A percentile compares a stretch with the other conserved stretches of the same genome.
phyloP scores from a whole-genome alignment of 2,888 invertebrate genomes.

The Nudaria mundana region DNA sequence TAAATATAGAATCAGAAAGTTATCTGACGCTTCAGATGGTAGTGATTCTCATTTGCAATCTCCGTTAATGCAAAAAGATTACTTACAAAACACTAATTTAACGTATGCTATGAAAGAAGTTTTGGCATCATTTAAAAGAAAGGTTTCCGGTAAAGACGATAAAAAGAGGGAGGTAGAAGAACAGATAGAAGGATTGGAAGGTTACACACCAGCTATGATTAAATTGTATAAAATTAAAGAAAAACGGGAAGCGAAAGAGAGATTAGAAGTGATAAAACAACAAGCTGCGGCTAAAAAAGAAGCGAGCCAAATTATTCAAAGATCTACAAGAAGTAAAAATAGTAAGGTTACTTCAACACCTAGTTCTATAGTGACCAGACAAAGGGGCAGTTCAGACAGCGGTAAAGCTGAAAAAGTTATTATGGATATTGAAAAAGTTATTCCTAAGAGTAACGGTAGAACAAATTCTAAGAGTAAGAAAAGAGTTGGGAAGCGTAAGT shows the following conservation, averaged over 20 bases:
- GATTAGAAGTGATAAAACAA: slow-evolving; percentile 48
- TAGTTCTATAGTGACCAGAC: slow-evolving; percentile 35
- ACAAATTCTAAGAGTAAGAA: slow-evolving; percentile 37
- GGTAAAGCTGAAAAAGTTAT: slow-evolving; percentile 17
- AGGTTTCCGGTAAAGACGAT: slow-evolving; percentile 55
- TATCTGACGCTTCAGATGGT: slow-evolving; percentile 64
- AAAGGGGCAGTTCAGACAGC: slow-evolving; percentile 35
- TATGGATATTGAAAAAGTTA: slow-evolving; percentile 24
- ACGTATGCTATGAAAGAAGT: slow-evolving; percentile 88
- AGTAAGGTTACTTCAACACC: slow-evolving; percentile 24
- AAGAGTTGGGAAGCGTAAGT: slow-evolving; percentile 35
- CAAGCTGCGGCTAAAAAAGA: slow-evolving; percentile 40
- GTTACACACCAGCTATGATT: slow-evolving; percentile 82
- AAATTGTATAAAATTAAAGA: slow-evolving; percentile 71
- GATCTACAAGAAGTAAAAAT: slow-evolving; percentile 52
- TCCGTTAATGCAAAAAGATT: slow-evolving; percentile 67
- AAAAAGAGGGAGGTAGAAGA: slow-evolving; percentile 55
- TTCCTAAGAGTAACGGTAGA: slow-evolving; percentile 34
- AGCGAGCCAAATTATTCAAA: slow-evolving; percentile 23
- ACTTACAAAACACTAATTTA: slow-evolving; percentile 78
- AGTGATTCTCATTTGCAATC: slow-evolving; percentile 58
- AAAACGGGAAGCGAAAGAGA: slow-evolving; percentile 67
- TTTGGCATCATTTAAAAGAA: slow-evolving; percentile 82
- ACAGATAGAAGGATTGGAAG: slow-evolving; percentile 41
- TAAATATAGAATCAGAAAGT: slow-evolving; percentile 69